phyloP scores from a whole-genome alignment of 2,888 invertebrate genomes.

The Hirtodrosophila alboralis region DNA sequence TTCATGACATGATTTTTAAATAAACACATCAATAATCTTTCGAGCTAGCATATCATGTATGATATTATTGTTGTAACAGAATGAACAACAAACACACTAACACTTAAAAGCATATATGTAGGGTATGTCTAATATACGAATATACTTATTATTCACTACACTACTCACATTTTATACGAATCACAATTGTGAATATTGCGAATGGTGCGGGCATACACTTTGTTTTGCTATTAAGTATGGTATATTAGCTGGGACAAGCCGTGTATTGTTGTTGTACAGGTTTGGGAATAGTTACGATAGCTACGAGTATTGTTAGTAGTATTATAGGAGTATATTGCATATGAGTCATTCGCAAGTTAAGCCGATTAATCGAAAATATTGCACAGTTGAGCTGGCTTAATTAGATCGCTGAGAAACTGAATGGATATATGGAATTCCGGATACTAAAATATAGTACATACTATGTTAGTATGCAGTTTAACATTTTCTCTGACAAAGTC shows the following conservation, averaged over 20 bases:
- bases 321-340: conserved; percentile 29
- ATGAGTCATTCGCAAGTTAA: conserved; percentile 75
- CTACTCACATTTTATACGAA: conserved; percentile 44
- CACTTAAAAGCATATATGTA: conserved; percentile 43
- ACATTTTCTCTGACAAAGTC: conserved; percentile 43
- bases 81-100: conserved; percentile 34
- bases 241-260: conserved; percentile 28
- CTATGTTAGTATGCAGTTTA: conserved; percentile 16
- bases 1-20: conserved; percentile 7
- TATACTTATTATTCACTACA: conserved; percentile 37
- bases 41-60: conserved; percentile 10
- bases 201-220: conserved; percentile 34
- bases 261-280: conserved; percentile 30
- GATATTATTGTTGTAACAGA: conserved; percentile 5
- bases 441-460: conserved; percentile 2
- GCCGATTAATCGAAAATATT: conserved; percentile 57
- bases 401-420: conserved; percentile 4
- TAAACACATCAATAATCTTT: conserved; percentile 5
- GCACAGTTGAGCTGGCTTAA: background rate
- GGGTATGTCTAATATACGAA: conserved; percentile 15
- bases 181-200: conserved; percentile 49
- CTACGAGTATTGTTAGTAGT: conserved; percentile 36
- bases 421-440: conserved; percentile 1
- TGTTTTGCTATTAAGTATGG: conserved; percentile 13
- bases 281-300: conserved; percentile 20